These are phyloP conservation scores for Oreohelix idahoensis DNA, from an alignment of 1,140 invertebrate genomes.

Conservation along the genomic window DNA sequence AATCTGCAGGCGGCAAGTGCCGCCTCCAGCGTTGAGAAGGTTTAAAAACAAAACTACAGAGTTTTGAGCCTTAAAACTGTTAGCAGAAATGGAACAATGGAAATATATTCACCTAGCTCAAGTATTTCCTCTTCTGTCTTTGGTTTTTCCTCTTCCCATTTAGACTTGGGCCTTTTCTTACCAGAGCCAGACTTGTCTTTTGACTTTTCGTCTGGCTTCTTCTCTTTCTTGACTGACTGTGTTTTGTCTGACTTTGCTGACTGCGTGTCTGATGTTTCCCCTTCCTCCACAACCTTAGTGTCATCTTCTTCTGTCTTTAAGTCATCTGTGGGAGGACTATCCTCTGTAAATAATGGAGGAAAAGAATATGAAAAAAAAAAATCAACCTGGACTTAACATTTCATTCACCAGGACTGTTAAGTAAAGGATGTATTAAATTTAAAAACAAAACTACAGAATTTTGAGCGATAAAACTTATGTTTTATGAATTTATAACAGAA, in stretches of 20 bases:
- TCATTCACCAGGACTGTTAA: too few relatives aligned
- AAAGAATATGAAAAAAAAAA: not conserved
- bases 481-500: too few relatives aligned
- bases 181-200: conserved; percentile 18
- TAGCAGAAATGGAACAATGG: too few relatives aligned
- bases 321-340: not conserved
- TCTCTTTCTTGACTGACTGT: not conserved
- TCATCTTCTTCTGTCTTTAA: not conserved
- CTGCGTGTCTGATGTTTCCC: not conserved
- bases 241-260: not conserved
- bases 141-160: not conserved
- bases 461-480: too few relatives aligned
- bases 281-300: not conserved
- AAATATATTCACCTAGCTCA: conserved; percentile 15
- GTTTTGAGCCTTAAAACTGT: too few relatives aligned
- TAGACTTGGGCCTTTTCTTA: conserved; percentile 21
- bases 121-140: conserved; percentile 6
- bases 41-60: too few relatives aligned
- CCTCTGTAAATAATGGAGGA: not conserved
- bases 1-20: too few relatives aligned
- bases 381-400: too few relatives aligned
- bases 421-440: too few relatives aligned
- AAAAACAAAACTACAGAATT: too few relatives aligned
- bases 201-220: not conserved
- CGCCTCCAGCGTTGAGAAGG: too few relatives aligned